Conservation (phyloP, 2,888 invertebrate genomes). For the Buathra laborator region DNA sequence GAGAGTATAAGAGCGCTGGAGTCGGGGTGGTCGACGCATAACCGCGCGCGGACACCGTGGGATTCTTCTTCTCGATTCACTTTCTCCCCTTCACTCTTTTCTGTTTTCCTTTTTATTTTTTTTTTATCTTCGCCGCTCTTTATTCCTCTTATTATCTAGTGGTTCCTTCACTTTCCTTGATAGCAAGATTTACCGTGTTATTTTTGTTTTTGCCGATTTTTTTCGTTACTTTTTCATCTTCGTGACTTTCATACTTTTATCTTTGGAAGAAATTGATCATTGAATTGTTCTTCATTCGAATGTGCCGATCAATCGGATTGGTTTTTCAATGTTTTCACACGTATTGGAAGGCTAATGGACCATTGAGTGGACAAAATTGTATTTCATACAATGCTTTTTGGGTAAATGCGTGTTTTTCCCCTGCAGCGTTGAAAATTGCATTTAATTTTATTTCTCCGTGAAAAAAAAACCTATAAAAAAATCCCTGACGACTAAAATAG, state of each 20-base stretch:
- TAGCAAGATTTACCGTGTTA: neutral
- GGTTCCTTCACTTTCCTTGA: conserved; percentile 12
- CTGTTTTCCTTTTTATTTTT: conserved; percentile 17
- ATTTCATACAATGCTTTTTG: too few species aligned
- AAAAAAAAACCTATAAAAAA: too few species aligned
- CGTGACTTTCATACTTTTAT: neutral
- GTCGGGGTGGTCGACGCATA: conserved; percentile 75
- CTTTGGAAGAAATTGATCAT: too few species aligned
- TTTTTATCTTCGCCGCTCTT: conserved; percentile 12
- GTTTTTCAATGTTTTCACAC: too few species aligned
- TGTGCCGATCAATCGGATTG: too few species aligned
- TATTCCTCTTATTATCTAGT: conserved; percentile 8
- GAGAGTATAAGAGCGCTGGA: conserved; percentile 69
- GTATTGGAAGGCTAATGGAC: too few species aligned
- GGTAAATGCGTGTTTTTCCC: too few species aligned
- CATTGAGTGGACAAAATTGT: too few species aligned
- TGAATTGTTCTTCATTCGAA: too few species aligned
- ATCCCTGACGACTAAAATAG: too few species aligned
- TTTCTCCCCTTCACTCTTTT: conserved; percentile 46
- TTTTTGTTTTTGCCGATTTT: neutral
- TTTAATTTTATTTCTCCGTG: too few species aligned
- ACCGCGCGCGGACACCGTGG: conserved; percentile 73
- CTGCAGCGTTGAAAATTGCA: too few species aligned
- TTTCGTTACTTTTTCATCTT: neutral
- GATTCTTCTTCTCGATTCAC: conserved; percentile 73